Base-by-base conservation (phyloP, 2,113 vertebrate genomes). In the Crypturellus undulatus region DNA sequence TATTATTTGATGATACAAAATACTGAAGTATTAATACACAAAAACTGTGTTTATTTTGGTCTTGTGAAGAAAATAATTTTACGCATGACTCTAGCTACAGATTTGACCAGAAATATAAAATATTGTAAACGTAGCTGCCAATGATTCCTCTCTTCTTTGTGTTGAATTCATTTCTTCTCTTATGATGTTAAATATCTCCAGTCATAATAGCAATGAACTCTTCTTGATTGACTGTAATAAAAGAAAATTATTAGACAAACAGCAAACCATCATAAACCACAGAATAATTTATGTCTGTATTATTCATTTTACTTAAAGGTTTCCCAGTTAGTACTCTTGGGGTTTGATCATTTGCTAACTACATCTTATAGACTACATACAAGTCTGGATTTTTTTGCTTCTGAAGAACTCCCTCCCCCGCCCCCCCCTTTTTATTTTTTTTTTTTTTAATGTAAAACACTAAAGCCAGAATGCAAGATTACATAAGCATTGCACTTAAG, bases 161-260 rank as follows among this genome's bases (percentile, higher is more conserved):
- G 79, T 28, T 3, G n/a, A 91, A 64, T 83, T 93, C 2, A 25
- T 22, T 88, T 92, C 56, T 81, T 92, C 94, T 87, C 96, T 97
- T 97, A 60, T 43, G 92, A 93, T 93, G 92, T 98, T 98, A 99
- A 90, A 99, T 98, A 94, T 99, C 99, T 95, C 98, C 98, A 2
- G 98, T 99, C 99, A 99, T 99, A 96, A 99, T 99, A 95, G 99
- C 98, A 95, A 99, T 97, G 95, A 99, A 99, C 96, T 99, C 99
- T 52, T 99, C 99, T 96, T 99, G 99, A 95, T 99, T 99, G 94
- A 99, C 99, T 99, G 97, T 25, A 91, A 84, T 90, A 89, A 84
- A 79, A 95, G 75, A 95, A 80, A 78, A 68, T 14, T 2, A 12
- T 98, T 60, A 98, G 79, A 94, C n/a, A 92, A 73, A 88, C 2